These are phyloP conservation scores for Micromys minutus DNA, from an alignment of 2,113 vertebrate species.

Conservation along the genomic window DNA sequence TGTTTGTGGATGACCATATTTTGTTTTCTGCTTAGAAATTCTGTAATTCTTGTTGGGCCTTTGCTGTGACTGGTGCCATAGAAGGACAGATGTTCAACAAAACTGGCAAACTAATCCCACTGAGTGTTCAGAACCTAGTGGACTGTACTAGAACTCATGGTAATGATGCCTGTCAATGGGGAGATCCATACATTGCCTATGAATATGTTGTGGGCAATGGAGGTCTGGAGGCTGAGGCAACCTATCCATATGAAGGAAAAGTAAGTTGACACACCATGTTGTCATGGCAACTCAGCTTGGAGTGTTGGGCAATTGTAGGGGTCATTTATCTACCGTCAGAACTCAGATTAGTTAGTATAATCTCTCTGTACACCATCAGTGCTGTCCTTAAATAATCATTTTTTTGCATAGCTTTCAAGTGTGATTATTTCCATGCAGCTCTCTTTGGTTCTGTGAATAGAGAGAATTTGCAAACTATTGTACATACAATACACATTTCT, in stretches of 20 bases:
- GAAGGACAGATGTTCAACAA: slow-evolving; percentile 94
- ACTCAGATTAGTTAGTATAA: neutral
- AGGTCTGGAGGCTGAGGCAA: slow-evolving; percentile 93
- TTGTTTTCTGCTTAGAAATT: slow-evolving; percentile 81
- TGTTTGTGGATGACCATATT: neutral
- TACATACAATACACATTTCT: neutral
- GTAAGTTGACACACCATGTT: slow-evolving; percentile 79
- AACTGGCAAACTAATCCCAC: slow-evolving; percentile 88
- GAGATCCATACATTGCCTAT: slow-evolving; percentile 93
- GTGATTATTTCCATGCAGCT: neutral
- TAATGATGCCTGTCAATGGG: slow-evolving; percentile 88
- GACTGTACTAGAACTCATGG: slow-evolving; percentile 90
- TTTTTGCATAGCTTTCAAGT: neutral
- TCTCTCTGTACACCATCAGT: neutral
- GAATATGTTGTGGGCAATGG: slow-evolving; percentile 91
- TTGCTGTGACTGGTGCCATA: slow-evolving; percentile 65
- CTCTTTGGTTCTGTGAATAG: neutral
- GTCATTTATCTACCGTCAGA: neutral
- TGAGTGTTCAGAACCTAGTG: slow-evolving; percentile 96
- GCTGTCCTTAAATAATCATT: neutral
- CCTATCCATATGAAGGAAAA: slow-evolving; percentile 90
- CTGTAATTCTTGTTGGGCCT: slow-evolving; percentile 65
- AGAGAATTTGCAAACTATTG: neutral
- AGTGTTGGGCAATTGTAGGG: neutral
- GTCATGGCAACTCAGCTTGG: neutral